A percentile compares a stretch with the other conserved stretches of the same genome.
phyloP scores from a whole-genome alignment of 1,140 invertebrate genomes.

The Radopholus similis region DNA sequence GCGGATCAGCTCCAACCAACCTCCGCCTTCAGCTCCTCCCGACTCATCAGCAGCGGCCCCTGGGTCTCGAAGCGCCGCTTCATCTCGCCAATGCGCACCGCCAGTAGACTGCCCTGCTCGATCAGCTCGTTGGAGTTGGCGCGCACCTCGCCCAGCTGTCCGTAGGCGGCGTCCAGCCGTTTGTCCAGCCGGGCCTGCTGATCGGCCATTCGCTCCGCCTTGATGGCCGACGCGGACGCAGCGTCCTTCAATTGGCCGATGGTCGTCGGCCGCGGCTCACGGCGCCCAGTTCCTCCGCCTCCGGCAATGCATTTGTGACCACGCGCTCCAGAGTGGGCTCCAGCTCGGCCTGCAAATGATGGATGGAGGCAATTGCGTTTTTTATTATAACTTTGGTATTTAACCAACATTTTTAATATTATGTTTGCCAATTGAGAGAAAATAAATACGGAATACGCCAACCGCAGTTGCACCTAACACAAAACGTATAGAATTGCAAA shows the following conservation, averaged over 20 bases:
- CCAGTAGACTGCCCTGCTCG: constrained; percentile 13
- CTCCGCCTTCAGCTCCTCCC: constrained; percentile 31
- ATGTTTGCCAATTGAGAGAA: too few species aligned
- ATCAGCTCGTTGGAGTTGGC: constrained; percentile 34
- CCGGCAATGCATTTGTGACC: neutral
- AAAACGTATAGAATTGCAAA: too few species aligned
- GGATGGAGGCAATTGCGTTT: too few species aligned
- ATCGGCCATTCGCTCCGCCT: constrained; percentile 30
- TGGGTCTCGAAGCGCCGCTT: constrained; percentile 17
- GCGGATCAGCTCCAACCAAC: constrained; percentile 30
- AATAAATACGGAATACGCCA: too few species aligned
- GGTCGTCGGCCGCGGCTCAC: neutral
- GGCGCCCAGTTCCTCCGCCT: neutral
- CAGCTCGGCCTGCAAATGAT: too few species aligned
- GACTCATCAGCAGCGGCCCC: constrained; percentile 28
- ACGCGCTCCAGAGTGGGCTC: constrained; percentile 6
- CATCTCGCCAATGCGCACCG: constrained; percentile 23
- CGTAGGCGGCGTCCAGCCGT: constrained; percentile 28
- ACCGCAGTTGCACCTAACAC: too few species aligned
- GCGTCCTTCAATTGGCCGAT: constrained; percentile 13
- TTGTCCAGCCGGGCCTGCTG: constrained; percentile 32
- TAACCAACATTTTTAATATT: too few species aligned
- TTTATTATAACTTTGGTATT: too few species aligned
- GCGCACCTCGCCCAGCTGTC: constrained; percentile 15
- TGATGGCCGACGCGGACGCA: constrained; percentile 29